These are phyloP conservation scores for Gavia stellata DNA, from an alignment of 2,113 vertebrate species.

Conservation along the genomic window DNA sequence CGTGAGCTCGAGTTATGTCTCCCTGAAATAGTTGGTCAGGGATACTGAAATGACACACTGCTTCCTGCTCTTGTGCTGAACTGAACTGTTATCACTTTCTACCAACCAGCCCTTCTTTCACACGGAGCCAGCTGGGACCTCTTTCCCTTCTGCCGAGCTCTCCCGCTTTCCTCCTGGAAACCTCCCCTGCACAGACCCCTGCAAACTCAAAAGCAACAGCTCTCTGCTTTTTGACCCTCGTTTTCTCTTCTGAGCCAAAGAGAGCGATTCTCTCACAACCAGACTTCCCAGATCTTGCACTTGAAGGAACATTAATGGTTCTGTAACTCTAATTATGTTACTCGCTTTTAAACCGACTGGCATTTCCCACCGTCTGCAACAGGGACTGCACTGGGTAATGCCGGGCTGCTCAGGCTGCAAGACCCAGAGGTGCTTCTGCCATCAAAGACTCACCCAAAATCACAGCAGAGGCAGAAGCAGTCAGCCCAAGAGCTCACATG, in stretches of 20 bases:
- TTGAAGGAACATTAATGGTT: neutral
- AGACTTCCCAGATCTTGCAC: neutral
- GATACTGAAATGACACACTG: neutral
- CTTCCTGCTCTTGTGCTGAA: neutral
- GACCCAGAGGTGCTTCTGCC: neutral
- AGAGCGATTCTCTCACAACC: neutral
- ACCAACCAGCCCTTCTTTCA: neutral
- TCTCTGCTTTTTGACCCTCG: neutral
- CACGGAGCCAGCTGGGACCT: neutral
- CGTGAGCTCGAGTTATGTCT: neutral
- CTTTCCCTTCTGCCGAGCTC: neutral
- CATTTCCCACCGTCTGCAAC: neutral
- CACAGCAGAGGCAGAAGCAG: neutral
- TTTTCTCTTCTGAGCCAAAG: neutral
- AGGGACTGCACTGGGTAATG: neutral
- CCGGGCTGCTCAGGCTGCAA: neutral
- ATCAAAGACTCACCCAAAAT: neutral
- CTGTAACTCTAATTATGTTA: neutral
- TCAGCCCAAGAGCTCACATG: neutral
- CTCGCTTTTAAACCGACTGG: accelerated
- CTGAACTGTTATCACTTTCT: neutral
- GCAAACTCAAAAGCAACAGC: neutral
- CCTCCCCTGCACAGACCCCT: neutral
- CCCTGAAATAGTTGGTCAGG: neutral
- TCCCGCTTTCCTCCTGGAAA: neutral